phyloP scores from a whole-genome alignment of 35 echinoderm and acorn worm species.

The Heliocidaris erythrogramma region DNA sequence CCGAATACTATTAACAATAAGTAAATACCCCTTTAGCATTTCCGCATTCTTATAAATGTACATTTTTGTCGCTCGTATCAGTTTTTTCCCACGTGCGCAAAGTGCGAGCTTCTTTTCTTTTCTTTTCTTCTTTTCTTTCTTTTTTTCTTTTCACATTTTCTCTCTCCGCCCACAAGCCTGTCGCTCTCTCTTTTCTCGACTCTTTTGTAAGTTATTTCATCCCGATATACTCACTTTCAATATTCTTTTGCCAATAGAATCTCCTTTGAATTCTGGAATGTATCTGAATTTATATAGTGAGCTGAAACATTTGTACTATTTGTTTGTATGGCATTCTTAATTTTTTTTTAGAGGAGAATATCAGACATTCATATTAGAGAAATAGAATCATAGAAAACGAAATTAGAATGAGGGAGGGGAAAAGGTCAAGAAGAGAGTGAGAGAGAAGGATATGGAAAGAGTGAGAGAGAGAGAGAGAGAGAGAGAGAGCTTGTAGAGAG shows the following conservation, averaged over 20 bases:
- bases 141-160: neutral
- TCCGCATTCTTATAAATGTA: slow-evolving; percentile 32
- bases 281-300: no score
- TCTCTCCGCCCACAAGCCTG: neutral
- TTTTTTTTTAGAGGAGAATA: no score
- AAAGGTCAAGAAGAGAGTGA: neutral
- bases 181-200: neutral
- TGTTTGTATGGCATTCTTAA: no score
- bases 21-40: slow-evolving; percentile 40
- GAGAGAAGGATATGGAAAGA: neutral
- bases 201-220: neutral
- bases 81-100: slow-evolving; percentile 31
- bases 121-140: neutral
- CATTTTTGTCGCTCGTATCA: slow-evolving; percentile 7
- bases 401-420: neutral
- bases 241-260: neutral
- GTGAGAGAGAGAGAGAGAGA: neutral
- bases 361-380: no score
- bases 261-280: neutral
- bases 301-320: no score
- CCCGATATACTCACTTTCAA: neutral
- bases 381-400: no score
- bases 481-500: neutral
- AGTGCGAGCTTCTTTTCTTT: slow-evolving; percentile 23
- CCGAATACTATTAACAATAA: slow-evolving; percentile 38